Percentiles rank a stretch among this genome's conserved stretches.
Evolutionary conservation across 2,797 vertebrate genomes (phyloP).

Genomic region (Sebastes melanostomus): DNA sequence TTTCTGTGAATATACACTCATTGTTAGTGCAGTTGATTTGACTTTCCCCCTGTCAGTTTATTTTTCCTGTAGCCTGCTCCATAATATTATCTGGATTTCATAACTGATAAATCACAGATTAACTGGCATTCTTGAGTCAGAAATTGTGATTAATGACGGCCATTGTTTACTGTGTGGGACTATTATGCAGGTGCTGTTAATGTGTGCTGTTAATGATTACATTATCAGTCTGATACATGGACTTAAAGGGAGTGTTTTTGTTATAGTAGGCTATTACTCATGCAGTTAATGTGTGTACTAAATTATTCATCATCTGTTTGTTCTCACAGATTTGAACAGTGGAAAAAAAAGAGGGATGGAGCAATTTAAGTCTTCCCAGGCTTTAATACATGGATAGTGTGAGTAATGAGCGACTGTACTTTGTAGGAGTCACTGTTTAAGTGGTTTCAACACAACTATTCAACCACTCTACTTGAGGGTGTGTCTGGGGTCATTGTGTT

Average conservation of each 20-base stretch:
- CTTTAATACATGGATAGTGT: conserved; percentile 19
- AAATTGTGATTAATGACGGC: neutral
- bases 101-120: neutral
- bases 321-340: conserved; percentile 44
- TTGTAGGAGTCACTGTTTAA: conserved; percentile 3
- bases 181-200: neutral
- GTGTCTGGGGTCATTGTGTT: conserved; percentile 55
- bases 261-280: neutral
- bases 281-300: neutral
- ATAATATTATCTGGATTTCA: neutral
- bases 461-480: conserved; percentile 49
- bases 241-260: neutral
- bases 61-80: neutral
- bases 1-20: neutral
- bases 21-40: neutral
- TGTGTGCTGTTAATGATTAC: conserved; percentile 6
- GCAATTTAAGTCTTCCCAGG: neutral
- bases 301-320: conserved; percentile 30
- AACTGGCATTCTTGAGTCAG: neutral
- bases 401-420: conserved; percentile 42
- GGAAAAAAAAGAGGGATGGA: neutral
- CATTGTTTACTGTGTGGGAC: neutral
- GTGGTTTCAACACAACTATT: conserved; percentile 6
- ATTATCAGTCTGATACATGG: neutral
- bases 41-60: neutral